Conservation (phyloP, 2,888 invertebrate species). For the Dryococelus australis region DNA sequence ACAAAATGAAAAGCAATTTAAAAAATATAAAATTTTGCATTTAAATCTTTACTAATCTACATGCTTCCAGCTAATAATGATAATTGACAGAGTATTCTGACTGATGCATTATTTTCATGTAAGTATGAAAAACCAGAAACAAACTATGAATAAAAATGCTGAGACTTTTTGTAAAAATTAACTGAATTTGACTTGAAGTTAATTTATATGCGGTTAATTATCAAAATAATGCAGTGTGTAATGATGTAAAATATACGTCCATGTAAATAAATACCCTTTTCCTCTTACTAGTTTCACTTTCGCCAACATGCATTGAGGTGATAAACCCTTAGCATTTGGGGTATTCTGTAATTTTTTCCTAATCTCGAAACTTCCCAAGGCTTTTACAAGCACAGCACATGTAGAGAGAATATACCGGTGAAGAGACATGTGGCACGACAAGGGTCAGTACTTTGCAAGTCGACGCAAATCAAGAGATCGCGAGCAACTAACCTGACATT, state of each 20-base stretch:
- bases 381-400: neutral
- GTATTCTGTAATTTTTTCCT: neutral
- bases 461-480: neutral
- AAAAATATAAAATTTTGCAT: too few relatives aligned
- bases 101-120: too few relatives aligned
- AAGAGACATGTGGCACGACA: neutral
- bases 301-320: neutral
- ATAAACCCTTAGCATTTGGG: neutral
- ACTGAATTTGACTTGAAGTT: neutral
- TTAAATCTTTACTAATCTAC: too few relatives aligned
- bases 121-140: too few relatives aligned
- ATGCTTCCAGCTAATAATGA: too few relatives aligned
- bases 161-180: too few relatives aligned
- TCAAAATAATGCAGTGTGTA: neutral
- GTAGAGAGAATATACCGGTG: neutral
- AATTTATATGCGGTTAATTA: neutral
- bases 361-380: neutral
- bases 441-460: neutral
- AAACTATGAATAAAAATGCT: too few relatives aligned
- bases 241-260: neutral
- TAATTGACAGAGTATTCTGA: too few relatives aligned
- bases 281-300: neutral
- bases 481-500: neutral
- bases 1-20: too few relatives aligned
- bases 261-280: neutral